Conservation (phyloP, 64 coral and sea anemone species). For the Montipora sp. region DNA sequence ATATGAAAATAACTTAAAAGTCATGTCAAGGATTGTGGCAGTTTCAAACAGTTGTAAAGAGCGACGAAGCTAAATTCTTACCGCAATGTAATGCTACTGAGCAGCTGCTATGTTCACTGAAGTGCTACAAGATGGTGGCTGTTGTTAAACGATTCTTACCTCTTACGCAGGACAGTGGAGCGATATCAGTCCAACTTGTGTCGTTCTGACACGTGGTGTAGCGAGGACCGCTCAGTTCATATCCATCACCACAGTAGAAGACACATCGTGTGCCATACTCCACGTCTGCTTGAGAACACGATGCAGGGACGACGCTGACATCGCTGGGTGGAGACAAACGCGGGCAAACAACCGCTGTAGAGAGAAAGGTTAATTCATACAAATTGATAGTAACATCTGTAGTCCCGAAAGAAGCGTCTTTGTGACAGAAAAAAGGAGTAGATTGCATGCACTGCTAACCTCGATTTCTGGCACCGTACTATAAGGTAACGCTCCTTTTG, state of each 20-base stretch:
- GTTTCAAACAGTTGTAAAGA: too few relatives aligned
- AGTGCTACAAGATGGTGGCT: too few relatives aligned
- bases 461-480: too few relatives aligned
- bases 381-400: background rate
- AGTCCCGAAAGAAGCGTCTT: too few relatives aligned
- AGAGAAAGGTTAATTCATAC: background rate
- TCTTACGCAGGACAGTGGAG: constrained; percentile 70
- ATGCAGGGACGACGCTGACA: constrained; percentile 72
- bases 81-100: too few relatives aligned
- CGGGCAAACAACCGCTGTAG: constrained; percentile 79
- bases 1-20: too few relatives aligned
- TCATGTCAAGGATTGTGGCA: too few relatives aligned
- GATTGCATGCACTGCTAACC: too few relatives aligned
- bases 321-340: constrained; percentile 31
- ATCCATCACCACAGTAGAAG: constrained; percentile 84
- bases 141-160: constrained; percentile 33
- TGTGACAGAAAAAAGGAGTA: too few relatives aligned
- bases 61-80: too few relatives aligned
- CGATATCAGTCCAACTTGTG: constrained; percentile 74
- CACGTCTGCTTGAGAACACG: constrained; percentile 68
- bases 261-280: constrained; percentile 90
- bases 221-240: constrained; percentile 85
- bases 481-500: too few relatives aligned
- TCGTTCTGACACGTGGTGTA: constrained; percentile 85
- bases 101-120: too few relatives aligned